Conservation (phyloP, 2,888 invertebrate genomes). For the Sicus ferrugineus region DNA sequence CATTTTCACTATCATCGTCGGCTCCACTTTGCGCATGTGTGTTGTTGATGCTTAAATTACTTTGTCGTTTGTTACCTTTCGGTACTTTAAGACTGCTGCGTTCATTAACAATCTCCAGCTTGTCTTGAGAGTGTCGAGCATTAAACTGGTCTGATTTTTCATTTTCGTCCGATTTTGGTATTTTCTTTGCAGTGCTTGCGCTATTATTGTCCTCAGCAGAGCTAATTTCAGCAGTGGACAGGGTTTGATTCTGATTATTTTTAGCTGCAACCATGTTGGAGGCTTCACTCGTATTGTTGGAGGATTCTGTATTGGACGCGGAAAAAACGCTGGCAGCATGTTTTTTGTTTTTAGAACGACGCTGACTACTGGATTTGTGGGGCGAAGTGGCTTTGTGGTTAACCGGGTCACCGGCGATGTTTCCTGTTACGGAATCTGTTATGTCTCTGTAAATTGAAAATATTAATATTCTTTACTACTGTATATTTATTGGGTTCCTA, state of each 20-base stretch:
- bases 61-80: slow-evolving; percentile 46
- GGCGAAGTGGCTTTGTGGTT: slow-evolving; percentile 57
- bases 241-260: slow-evolving; percentile 37
- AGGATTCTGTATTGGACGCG: slow-evolving; percentile 45
- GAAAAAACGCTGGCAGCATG: slow-evolving; percentile 51
- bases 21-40: slow-evolving; percentile 45
- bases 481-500: not conserved
- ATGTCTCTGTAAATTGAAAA: slow-evolving; percentile 61
- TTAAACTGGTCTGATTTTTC: slow-evolving; percentile 15
- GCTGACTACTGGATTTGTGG: slow-evolving; percentile 58
- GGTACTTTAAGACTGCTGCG: slow-evolving; percentile 61
- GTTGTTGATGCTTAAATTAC: slow-evolving; percentile 36
- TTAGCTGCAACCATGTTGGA: slow-evolving; percentile 37
- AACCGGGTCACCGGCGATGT: slow-evolving; percentile 60
- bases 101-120: slow-evolving; percentile 71
- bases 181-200: slow-evolving; percentile 38
- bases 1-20: slow-evolving; percentile 80
- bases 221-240: slow-evolving; percentile 47
- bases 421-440: slow-evolving; percentile 64
- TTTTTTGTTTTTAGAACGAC: slow-evolving; percentile 57
- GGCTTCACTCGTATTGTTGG: slow-evolving; percentile 25
- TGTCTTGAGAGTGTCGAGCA: slow-evolving; percentile 60
- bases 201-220: slow-evolving; percentile 31
- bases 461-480: not conserved
- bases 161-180: slow-evolving; percentile 27